These are phyloP conservation scores for Sterna hirundo DNA, from an alignment of 2,113 vertebrate species.

Conservation along the genomic window DNA sequence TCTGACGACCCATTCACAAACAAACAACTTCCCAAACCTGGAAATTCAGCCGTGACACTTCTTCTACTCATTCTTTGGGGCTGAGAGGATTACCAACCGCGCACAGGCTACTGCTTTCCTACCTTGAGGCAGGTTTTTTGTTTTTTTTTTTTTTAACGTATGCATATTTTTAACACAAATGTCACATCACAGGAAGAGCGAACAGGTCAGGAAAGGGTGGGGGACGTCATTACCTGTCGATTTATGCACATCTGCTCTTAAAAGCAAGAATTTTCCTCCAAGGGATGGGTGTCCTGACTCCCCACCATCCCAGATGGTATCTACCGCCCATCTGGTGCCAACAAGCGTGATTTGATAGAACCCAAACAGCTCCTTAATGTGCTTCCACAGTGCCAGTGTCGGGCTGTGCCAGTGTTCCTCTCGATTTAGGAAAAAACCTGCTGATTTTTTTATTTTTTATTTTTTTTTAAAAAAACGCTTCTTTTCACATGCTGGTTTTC, in stretches of 20 bases:
- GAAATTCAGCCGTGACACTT: neutral
- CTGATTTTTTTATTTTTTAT: neutral
- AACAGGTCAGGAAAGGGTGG: neutral
- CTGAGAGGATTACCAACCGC: neutral
- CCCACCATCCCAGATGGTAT: neutral
- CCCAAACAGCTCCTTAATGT: fast-evolving
- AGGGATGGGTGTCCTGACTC: neutral
- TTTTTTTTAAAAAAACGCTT: neutral
- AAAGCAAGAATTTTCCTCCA: neutral
- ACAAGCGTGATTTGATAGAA: neutral
- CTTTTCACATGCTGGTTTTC: neutral
- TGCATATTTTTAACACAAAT: neutral
- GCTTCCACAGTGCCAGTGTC: fast-evolving
- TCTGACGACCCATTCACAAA: neutral
- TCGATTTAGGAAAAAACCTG: neutral
- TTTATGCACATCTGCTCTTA: neutral
- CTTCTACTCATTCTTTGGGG: neutral
- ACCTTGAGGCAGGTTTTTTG: no score
- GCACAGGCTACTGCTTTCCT: neutral
- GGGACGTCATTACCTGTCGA: neutral
- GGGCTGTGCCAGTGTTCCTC: neutral
- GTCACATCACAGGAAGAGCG: neutral
- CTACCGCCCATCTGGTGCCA: neutral
- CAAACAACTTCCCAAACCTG: neutral
- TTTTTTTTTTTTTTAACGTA: neutral